These are phyloP conservation scores for Echinometra lucunter DNA, from an alignment of 53 echinoderm and acorn worm species.

Conservation along the genomic window DNA sequence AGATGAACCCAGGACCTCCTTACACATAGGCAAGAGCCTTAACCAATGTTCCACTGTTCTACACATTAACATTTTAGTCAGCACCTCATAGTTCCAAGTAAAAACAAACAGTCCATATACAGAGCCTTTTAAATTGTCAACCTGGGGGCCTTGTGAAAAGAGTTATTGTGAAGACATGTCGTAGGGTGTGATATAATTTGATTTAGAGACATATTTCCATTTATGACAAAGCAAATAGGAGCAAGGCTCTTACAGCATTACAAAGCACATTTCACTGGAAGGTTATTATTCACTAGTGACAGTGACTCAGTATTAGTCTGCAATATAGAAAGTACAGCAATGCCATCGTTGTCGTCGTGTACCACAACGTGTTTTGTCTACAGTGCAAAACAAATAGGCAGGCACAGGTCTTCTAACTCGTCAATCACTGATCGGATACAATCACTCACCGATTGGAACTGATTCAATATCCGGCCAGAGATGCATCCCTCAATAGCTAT, in stretches of 20 bases:
- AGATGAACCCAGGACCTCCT: too few species aligned
- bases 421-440: conserved; percentile 21
- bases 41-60: too few species aligned
- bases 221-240: background rate
- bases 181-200: background rate
- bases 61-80: too few species aligned
- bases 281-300: background rate
- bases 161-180: too few species aligned
- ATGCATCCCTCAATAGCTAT: background rate
- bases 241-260: background rate
- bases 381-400: background rate
- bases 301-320: conserved; percentile 46
- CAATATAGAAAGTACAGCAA: background rate
- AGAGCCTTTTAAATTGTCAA: background rate
- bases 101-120: too few species aligned
- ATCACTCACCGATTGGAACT: conserved; percentile 29
- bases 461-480: conserved; percentile 53
- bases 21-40: too few species aligned
- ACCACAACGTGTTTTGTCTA: background rate
- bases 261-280: conserved; percentile 7
- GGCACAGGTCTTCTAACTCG: background rate
- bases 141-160: background rate
- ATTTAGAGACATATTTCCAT: background rate
- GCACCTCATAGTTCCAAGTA: too few species aligned
- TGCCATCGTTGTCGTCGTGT: background rate